Percentiles rank a stretch among this genome's conserved stretches.
These are phyloP conservation scores for Heteromyza rotundicornis DNA, from an alignment of 2,888 invertebrate genomes.

Conservation along the genomic window DNA sequence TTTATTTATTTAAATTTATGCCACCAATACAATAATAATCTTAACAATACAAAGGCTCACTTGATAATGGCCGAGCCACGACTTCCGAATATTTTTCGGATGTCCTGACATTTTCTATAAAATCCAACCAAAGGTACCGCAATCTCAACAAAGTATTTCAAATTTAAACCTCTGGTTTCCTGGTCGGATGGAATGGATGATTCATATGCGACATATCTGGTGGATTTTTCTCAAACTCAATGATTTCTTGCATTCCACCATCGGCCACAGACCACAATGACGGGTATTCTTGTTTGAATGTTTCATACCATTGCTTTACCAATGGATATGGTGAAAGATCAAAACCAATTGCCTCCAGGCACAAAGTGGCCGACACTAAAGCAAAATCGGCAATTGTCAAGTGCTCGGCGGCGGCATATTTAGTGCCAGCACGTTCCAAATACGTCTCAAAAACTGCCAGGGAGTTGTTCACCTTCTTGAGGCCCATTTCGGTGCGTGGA, in stretches of 20 bases:
- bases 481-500: conserved; percentile 68
- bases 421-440: conserved; percentile 67
- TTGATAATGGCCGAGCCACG: too few species aligned
- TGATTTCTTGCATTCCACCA: conserved; percentile 73
- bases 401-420: conserved; percentile 72
- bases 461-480: conserved; percentile 74
- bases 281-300: conserved; percentile 72
- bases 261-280: conserved; percentile 75
- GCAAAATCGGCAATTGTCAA: conserved; percentile 80
- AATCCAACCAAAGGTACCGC: too few species aligned
- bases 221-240: conserved; percentile 72
- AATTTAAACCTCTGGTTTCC: too few species aligned
- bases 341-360: conserved; percentile 74
- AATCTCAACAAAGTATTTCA: too few species aligned
- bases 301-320: conserved; percentile 72
- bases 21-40: too few species aligned
- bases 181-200: conserved; percentile 77
- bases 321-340: conserved; percentile 69
- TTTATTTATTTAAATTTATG: too few species aligned
- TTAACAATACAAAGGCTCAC: too few species aligned
- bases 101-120: too few species aligned
- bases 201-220: conserved; percentile 74
- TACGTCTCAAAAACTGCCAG: conserved; percentile 73
- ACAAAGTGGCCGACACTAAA: conserved; percentile 74
- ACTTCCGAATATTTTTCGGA: too few species aligned